Conservation (phyloP, 2,888 invertebrate genomes). For the Cryptocephalus moraei region DNA sequence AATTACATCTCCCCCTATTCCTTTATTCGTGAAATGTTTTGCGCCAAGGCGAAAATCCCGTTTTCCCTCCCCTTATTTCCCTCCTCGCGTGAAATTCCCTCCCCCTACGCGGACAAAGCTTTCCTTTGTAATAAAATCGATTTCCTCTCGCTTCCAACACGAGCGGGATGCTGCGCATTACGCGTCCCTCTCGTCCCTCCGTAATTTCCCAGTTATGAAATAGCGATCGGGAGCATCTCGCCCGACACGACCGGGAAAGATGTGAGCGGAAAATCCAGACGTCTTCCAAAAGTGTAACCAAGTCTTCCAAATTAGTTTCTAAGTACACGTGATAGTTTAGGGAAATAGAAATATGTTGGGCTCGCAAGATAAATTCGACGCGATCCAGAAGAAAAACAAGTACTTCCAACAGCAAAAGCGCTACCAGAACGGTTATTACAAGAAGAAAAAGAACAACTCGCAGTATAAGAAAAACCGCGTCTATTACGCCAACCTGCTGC, state of each 20-base stretch:
- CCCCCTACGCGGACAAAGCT: conserved; percentile 3
- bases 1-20: conserved; percentile 19
- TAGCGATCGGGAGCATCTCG: neutral
- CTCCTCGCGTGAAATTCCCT: neutral
- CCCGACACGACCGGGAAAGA: neutral
- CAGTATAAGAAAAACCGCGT: neutral
- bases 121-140: conserved; percentile 15
- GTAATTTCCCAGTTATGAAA: neutral
- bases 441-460: neutral
- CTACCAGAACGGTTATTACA: neutral
- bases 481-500: neutral
- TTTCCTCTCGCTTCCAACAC: conserved; percentile 9
- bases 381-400: neutral
- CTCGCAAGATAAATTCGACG: neutral
- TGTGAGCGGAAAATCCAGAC: conserved; percentile 4
- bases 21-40: neutral
- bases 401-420: neutral
- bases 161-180: conserved; percentile 27
- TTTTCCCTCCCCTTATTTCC: neutral
- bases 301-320: conserved; percentile 12
- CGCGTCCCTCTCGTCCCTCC: conserved; percentile 5
- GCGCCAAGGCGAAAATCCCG: neutral
- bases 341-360: neutral
- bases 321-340: neutral
- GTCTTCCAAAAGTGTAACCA: conserved; percentile 5